phyloP scores from a whole-genome alignment of 2,797 vertebrate species.

The Steatocranus sp. region DNA sequence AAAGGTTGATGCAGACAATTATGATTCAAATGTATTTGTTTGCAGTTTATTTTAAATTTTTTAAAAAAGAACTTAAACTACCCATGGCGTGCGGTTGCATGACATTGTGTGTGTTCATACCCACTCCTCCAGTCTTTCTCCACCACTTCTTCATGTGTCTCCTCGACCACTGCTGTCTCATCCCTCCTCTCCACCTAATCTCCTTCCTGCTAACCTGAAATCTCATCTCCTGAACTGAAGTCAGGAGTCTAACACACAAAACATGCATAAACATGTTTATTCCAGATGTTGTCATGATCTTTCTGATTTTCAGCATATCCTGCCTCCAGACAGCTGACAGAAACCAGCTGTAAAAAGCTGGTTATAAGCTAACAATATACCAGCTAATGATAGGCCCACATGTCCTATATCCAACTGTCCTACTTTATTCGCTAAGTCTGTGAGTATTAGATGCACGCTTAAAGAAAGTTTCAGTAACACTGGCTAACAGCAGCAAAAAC shows the following conservation, averaged over 20 bases:
- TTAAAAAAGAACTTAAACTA: not conserved
- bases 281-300: rapidly evolving
- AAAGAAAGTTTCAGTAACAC: not conserved
- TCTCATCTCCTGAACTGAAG: not conserved
- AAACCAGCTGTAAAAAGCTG: not conserved
- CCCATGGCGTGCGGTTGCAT: not conserved
- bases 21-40: not conserved
- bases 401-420: not conserved
- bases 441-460: not conserved
- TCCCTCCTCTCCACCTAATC: not conserved
- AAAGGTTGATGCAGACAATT: not conserved
- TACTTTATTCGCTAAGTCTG: not conserved
- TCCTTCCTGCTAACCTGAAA: not conserved
- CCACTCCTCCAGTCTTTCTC: not conserved
- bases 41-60: not conserved
- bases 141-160: not conserved
- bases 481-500: not conserved
- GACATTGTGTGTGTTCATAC: not conserved
- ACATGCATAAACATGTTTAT: not conserved
- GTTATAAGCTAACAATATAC: not conserved
- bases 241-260: not conserved
- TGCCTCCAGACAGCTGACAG: not conserved
- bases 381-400: not conserved
- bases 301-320: not conserved
- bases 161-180: not conserved